Base-by-base conservation (phyloP, 2,113 vertebrate species). In the Rhegmatorhina hoffmannsi region DNA sequence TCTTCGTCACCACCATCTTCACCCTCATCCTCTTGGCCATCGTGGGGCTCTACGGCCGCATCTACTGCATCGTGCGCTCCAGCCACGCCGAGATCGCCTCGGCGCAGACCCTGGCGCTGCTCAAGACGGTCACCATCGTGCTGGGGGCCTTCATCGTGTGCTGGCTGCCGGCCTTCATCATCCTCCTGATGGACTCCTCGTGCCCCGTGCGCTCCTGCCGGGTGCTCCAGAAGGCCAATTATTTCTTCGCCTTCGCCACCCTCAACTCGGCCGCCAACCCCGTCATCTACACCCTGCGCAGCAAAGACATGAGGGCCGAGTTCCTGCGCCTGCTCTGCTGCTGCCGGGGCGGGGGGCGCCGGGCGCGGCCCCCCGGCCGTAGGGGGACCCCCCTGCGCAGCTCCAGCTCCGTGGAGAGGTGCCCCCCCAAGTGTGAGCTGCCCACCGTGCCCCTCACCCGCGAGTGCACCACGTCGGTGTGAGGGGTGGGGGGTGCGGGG, bases 71-170 rank as follows among this genome's bases (percentile, higher is more conserved):
- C 31, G 99, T 99, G 9, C 98, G 99, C 58, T 98, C 98, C 75
- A 99, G 99, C 97, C 98, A 98, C 33, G 98, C 98, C 11, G 99
- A 99, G 7, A 97, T 99, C 34, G 98, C 99, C 20, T 98, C 97
- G 69, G 97, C 98, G 1, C 98, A 98, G 31, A 98, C 99, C 1
- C 87, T 99, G 93, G 97, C 99, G 1, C 72, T 99, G 77, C 98
- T 99, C 90, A 99, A 99, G 95, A 99, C 99, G 0, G 99, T 99
- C 94, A 99, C 99, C 66, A 99, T 99, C 17, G 99, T 99, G 34
- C 91, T 99, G 84, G 99, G 99, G 0, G 99, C 99, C 87, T 99
- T 99, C 97, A 99, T 99, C 36, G n/a, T 99, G 20, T 99, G 99
- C 95, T 99, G 99, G 99, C 92, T 98, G 83, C 99, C 99, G 0